Evolutionary conservation across 2,797 vertebrate species (phyloP), one percentile per base, ranked within the genome.

Genomic region (Chaunax sp.): DNA sequence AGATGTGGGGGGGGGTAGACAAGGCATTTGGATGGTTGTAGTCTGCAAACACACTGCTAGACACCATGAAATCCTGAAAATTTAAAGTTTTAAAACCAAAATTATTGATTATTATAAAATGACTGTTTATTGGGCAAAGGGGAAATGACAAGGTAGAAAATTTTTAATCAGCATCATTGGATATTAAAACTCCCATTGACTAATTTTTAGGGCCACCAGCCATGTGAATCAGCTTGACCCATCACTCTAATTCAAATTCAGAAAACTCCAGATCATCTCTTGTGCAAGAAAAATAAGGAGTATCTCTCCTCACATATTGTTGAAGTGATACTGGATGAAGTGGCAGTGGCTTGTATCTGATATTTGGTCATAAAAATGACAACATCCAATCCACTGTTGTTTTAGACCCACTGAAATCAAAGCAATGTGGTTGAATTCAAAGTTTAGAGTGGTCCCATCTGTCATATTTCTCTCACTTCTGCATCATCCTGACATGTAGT

Each of bases 181-280:
- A 59, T 2, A 49, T 38, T 18, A 45, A 67, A 66, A 60, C 26
- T 54, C 40, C 45, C 40, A 46, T 22, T 40, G 46, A 51, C 49
- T 72, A 50, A 64, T 64, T 62, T 51, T 59, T 26, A 51, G 28
- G 44, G 11, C 45, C 41, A 18, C 22, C 28, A 64, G 49, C 49
- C 26, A 15, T 49, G 41, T 26, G 30, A 30, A 5, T 5, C 5
- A 30, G 28, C n/a, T 30, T 30, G 28, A 30, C 9, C 28, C 28
- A 30, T 30, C 28, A 30, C 28, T 30, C 9, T 2, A 30, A 30
- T 9, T 30, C n/a, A n/a, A n/a, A n/a, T n/a, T n/a, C n/a, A n/a
- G n/a, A n/a, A 40, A 40, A 40, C 38, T 0, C 9, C 28, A 35
- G 33, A 10, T 10, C 10, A 35, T 46, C 2, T 50, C 23, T 28